phyloP scores from a whole-genome alignment of 2,113 vertebrate genomes.

The Paracanthobrama guichenoti region DNA sequence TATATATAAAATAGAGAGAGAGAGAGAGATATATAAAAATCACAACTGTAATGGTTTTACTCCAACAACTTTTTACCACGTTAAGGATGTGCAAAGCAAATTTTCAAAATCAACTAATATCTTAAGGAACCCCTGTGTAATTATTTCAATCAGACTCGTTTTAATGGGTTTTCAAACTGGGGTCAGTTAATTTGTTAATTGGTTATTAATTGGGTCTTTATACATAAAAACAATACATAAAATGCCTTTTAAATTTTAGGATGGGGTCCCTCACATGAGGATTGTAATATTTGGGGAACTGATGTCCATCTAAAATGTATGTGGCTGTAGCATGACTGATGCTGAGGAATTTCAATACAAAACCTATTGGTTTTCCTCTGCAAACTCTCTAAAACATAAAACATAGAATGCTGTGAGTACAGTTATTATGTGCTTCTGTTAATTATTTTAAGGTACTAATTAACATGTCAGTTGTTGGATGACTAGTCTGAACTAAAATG shows the following conservation, averaged over 20 bases:
- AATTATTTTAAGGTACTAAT: not conserved
- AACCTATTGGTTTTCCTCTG: not conserved
- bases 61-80: not conserved
- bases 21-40: constrained; percentile 21
- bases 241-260: not conserved
- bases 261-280: not conserved
- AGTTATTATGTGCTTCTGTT: no score
- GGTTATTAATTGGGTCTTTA: not conserved
- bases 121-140: not conserved
- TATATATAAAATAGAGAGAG: no score
- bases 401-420: not conserved
- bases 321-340: not conserved
- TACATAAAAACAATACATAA: not conserved
- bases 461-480: not conserved
- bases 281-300: not conserved
- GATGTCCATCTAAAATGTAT: not conserved
- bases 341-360: not conserved
- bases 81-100: not conserved
- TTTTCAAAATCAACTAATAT: not conserved
- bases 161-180: not conserved
- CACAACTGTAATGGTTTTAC: not conserved
- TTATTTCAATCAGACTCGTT: not conserved
- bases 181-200: not conserved
- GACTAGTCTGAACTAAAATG: not conserved
- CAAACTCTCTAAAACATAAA: not conserved